Conservation (phyloP, 1,140 invertebrate genomes). For the Samia ricini region DNA sequence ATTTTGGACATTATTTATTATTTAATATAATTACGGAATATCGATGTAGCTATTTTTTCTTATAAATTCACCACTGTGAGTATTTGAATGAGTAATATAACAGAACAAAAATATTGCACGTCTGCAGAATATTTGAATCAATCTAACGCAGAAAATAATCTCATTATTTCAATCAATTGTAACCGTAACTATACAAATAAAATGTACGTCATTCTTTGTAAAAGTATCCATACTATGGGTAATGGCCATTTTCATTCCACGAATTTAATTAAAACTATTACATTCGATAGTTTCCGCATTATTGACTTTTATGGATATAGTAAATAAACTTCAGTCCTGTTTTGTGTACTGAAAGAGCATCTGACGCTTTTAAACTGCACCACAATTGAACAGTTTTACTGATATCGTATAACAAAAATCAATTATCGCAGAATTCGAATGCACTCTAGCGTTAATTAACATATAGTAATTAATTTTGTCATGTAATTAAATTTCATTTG, state of each 20-base stretch:
- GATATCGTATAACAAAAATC: conserved; percentile 37
- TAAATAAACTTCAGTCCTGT: conserved; percentile 55
- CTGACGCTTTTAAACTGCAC: conserved; percentile 34
- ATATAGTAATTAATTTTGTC: conserved; percentile 21
- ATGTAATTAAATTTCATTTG: no score
- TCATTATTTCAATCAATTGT: not conserved
- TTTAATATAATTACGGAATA: no score
- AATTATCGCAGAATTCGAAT: conserved; percentile 37
- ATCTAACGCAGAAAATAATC: no score
- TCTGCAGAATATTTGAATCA: no score
- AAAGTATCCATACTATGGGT: not conserved
- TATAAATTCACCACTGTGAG: no score
- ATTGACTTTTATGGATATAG: conserved; percentile 60
- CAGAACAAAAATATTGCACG: no score
- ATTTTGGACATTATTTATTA: no score
- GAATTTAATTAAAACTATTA: conserved; percentile 67
- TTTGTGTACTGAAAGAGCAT: conserved; percentile 41
- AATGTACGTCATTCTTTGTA: conserved; percentile 9
- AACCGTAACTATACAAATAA: conserved; percentile 1
- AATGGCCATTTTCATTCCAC: no score
- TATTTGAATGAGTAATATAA: no score
- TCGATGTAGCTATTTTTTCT: no score
- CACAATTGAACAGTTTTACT: conserved; percentile 29
- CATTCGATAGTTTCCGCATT: conserved; percentile 62
- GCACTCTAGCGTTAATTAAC: conserved; percentile 28